Evolutionary conservation across 2,888 invertebrate genomes (phyloP), one percentile per base, ranked within the genome.

Genomic region (Autographa gamma): DNA sequence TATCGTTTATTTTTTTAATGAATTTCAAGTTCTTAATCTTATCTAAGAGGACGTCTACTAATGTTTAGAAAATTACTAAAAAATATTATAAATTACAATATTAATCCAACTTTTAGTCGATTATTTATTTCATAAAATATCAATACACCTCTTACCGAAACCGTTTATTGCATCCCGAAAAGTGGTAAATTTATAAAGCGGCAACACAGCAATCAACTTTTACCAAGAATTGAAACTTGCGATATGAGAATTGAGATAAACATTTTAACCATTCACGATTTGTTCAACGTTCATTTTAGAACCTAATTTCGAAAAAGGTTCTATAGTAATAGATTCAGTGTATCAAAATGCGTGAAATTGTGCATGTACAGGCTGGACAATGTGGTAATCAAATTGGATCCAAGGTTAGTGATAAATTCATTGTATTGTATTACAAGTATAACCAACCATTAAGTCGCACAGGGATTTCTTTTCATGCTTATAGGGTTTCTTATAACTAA

Each of bases 341-440:
- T 14, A 62, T 43, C 25, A 86, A 81, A 94, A 99, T 99, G 99
- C 97, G 98, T 93, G 99, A 99, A 97, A 99, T 99, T 86, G 98
- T 99, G 73, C 98, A 99, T 91, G 97, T 99, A 70, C 99, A 99
- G 93, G 97, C 98, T 69, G 99, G 99, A 66, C 98, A 98, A 92
- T 99, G 98, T 91, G 99, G 99, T 66, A 99, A 99, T 93, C 99
- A 99, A 94, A 99, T 99, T 89, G 99, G 99, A 82, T 98, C 98
- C 66, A 99, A 98, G 97, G 98, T 98, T 94, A 89, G 85, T 81
- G 11, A 60, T 63, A 48, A 43, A 38, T n/a, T 56, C 1, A 63
- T 66, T 69, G 34, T 59, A 32, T 14, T 32, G 14, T 59, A 16
- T n/a, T 59, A 8, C 16, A 59, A 11, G 16, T 25, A 3, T n/a